Percentiles rank a stretch among this genome's conserved stretches.
phyloP scores from a whole-genome alignment of 1,140 invertebrate genomes.

The Caenorhabditis inopinata region DNA sequence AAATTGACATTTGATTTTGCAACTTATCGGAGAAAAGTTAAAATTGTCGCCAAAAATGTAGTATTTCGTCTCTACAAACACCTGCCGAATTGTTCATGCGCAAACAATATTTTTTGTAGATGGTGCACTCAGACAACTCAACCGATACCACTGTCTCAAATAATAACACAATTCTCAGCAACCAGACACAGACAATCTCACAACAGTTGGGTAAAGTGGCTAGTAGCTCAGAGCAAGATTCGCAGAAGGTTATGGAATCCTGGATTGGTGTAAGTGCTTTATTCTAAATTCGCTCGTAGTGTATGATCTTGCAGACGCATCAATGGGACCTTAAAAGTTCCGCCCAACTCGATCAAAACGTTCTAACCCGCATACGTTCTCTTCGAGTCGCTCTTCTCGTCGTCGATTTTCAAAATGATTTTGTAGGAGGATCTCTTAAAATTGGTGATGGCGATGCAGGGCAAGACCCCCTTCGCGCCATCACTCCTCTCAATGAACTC shows the following conservation, averaged over 20 bases:
- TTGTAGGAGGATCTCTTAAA: constrained; percentile 88
- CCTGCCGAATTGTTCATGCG: too few relatives aligned
- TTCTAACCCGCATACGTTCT: neutral
- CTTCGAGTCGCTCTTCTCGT: constrained; percentile 77
- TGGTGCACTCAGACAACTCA: constrained; percentile 19
- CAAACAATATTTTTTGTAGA: neutral
- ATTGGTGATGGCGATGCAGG: constrained; percentile 71
- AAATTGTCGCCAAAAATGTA: too few relatives aligned
- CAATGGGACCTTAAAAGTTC: neutral
- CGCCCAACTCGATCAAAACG: neutral
- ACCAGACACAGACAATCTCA: neutral
- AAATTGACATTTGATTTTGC: constrained; percentile 1
- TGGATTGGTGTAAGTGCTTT: neutral
- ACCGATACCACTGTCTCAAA: neutral
- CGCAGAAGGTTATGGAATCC: neutral
- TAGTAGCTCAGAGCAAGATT: neutral
- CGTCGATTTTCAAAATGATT: constrained; percentile 97
- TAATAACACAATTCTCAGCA: neutral
- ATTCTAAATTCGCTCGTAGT: too few relatives aligned
- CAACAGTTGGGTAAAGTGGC: neutral
- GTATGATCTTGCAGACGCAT: neutral
- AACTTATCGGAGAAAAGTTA: constrained; percentile 21
- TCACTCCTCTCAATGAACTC: constrained; percentile 84
- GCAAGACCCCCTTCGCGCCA: constrained; percentile 61
- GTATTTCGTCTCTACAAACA: neutral